Percentiles rank a stretch among this genome's conserved stretches.
These are phyloP conservation scores for Bedellia somnulentella DNA, from an alignment of 2,888 invertebrate species.

Conservation along the genomic window DNA sequence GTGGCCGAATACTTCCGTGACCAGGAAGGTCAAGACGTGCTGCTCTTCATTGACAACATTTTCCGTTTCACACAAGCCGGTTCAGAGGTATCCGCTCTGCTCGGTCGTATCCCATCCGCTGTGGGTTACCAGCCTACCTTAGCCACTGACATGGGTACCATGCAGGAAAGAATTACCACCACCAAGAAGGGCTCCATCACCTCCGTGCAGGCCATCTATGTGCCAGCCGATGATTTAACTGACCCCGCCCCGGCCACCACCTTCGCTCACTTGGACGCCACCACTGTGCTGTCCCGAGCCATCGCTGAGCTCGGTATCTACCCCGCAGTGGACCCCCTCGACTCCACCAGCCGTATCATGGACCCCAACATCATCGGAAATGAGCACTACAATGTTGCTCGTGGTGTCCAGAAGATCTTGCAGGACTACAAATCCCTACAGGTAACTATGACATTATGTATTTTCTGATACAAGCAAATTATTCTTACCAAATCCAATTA, in stretches of 20 bases:
- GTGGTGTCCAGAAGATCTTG: conserved; percentile 90
- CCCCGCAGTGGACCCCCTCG: conserved; percentile 94
- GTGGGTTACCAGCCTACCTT: conserved; percentile 96
- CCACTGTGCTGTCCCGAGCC: conserved; percentile 89
- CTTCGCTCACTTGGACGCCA: conserved; percentile 95
- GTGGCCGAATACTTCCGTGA: conserved; percentile 97
- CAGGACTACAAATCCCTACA: conserved; percentile 76
- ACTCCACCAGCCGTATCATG: conserved; percentile 93
- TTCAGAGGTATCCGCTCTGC: conserved; percentile 86
- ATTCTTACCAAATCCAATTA: no score
- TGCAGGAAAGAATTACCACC: conserved; percentile 96
- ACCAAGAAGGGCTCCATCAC: conserved; percentile 90
- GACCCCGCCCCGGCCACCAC: conserved; percentile 96
- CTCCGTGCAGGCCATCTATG: conserved; percentile 86
- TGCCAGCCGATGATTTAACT: conserved; percentile 94
- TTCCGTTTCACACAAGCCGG: conserved; percentile 93
- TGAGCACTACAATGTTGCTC: conserved; percentile 87
- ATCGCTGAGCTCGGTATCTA: conserved; percentile 93
- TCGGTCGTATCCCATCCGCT: conserved; percentile 95
- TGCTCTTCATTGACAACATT: conserved; percentile 96
- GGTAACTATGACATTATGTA: no score
- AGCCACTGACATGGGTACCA: conserved; percentile 96
- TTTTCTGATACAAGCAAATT: no score
- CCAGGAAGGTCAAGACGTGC: conserved; percentile 91
- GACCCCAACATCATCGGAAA: conserved; percentile 89